These are phyloP conservation scores for Colius striatus DNA, from an alignment of 2,113 vertebrate species.

Conservation along the genomic window DNA sequence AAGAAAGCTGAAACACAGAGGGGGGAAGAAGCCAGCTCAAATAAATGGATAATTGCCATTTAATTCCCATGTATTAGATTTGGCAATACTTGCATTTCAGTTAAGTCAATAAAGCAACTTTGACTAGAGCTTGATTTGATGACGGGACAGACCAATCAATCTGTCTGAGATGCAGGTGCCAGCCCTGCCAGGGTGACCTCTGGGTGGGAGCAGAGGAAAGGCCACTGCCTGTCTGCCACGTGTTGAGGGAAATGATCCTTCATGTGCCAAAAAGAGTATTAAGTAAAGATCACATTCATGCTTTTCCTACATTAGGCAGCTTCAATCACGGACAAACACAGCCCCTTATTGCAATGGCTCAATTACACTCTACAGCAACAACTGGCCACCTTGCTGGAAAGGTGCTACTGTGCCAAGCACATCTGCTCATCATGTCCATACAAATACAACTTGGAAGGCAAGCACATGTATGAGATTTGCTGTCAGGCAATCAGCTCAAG, in stretches of 20 bases:
- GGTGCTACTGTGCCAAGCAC: neutral
- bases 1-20: neutral
- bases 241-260: neutral
- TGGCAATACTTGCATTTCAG: neutral
- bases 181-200: neutral
- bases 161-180: slow-evolving; percentile 8
- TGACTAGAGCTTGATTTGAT: neutral
- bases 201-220: neutral
- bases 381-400: neutral
- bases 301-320: neutral
- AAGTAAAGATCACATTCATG: neutral
- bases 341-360: neutral
- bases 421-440: neutral
- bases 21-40: slow-evolving; percentile 47
- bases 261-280: neutral
- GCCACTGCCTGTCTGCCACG: accelerated
- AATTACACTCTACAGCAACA: neutral
- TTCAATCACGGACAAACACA: accelerated
- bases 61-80: slow-evolving; percentile 47
- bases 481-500: neutral
- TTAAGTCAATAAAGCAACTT: slow-evolving; percentile 52
- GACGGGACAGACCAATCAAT: neutral
- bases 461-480: neutral
- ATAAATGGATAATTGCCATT: slow-evolving; percentile 60
- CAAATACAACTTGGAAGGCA: neutral